Percentiles rank a stretch among this genome's conserved stretches.
phyloP scores from a whole-genome alignment of 1,140 invertebrate genomes.

The Megalonaias nervosa region DNA sequence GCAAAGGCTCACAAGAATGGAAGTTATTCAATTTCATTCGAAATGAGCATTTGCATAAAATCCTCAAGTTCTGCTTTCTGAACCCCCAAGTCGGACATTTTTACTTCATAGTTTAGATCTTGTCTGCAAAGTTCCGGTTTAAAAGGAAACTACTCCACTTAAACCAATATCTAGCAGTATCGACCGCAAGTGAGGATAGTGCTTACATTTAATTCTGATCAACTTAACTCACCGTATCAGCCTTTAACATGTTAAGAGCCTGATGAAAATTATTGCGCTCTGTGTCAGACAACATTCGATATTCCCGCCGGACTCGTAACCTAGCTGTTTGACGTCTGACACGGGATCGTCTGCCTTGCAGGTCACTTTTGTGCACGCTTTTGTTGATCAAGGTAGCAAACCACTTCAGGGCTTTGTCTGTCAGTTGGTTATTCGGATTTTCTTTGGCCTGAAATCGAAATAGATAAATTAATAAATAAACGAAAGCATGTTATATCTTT shows the following conservation, averaged over 20 bases:
- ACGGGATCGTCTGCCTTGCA: background rate
- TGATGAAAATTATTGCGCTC: conserved; percentile 62
- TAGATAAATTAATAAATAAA: no score
- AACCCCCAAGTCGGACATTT: no score
- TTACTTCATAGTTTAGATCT: background rate
- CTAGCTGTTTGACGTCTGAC: background rate
- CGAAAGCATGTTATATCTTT: no score
- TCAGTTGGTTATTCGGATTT: background rate
- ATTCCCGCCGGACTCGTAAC: conserved; percentile 51
- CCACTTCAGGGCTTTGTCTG: conserved; percentile 23
- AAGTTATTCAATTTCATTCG: no score
- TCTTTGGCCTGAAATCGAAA: background rate
- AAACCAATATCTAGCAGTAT: background rate
- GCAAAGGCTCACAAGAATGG: no score
- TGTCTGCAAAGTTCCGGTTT: background rate
- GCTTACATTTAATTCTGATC: background rate
- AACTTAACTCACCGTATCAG: conserved; percentile 61
- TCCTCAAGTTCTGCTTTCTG: no score
- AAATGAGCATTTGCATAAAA: no score
- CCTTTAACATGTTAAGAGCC: conserved; percentile 65
- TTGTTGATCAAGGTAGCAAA: conserved; percentile 22
- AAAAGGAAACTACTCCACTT: no score
- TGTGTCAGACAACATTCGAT: conserved; percentile 62
- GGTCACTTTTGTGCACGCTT: conserved; percentile 5
- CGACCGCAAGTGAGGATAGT: background rate